Base-by-base conservation (phyloP, 2,113 vertebrate genomes). In the Calidris pygmaea region DNA sequence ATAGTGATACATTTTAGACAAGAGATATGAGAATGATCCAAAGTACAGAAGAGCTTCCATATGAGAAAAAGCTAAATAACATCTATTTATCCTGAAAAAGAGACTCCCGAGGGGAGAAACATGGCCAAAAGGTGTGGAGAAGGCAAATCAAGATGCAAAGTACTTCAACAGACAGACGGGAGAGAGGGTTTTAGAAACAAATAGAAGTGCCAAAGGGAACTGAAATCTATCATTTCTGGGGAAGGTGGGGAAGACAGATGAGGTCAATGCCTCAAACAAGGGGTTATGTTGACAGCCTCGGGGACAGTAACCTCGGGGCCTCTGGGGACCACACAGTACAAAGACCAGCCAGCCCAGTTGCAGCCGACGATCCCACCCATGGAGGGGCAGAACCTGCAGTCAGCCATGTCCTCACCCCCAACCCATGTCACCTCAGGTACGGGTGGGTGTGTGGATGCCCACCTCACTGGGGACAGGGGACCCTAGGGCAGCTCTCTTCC, bases 281-380 rank as follows among this genome's bases (percentile, higher is more conserved):
- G 20, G 21, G 34, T 21, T 76, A 18, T 1, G 11, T n/a, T 1
- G 2, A 24, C 3, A 3, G 2, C 11, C 26, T 8, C 1, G 4
- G 65, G 39, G 9, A 34, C n/a, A 81, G 43, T 19, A 76, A 37
- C 24, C 23, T 30, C 0, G 1, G 32, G 13, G 10, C 7, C 24
- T 6, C 10, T 2, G 3, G 26, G 48, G 47, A 41, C 9, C 7
- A 4, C 2, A 1, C 0, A 2, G 65, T 17, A 4, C 41, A 27
- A 59, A 74, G 32, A 30, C 24, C 47, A n/a, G 35, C 39, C 74
- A 58, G 14, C 12, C 30, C 1, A 3, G 30, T 4, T 93, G 58
- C 17, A 58, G 63, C 29, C 0, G 0, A 2, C 0, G 3, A 35
- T 35, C 6, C 56, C 53, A 24, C 6, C 18, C 0, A 0, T 27